Conservation (phyloP, 2,797 vertebrate genomes). For the Leptatherina wallacei region DNA sequence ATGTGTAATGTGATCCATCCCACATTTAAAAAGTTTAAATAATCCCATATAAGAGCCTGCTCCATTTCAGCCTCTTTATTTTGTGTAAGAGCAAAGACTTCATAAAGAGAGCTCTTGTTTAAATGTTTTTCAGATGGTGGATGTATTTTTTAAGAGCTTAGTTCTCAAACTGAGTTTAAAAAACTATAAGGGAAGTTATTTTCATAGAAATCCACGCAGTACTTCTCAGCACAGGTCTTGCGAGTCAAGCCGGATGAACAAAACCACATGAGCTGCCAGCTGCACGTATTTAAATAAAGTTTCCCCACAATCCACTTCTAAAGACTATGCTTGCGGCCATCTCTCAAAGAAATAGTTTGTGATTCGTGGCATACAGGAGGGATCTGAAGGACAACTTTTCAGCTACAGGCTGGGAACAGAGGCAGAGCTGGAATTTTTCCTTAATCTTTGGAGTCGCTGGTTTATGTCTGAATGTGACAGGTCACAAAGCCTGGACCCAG, state of each 20-base stretch:
- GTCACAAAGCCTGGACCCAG: slow-evolving; percentile 47
- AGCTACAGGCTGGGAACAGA: slow-evolving; percentile 34
- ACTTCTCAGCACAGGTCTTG: slow-evolving; percentile 50
- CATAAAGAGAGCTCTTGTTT: slow-evolving; percentile 32
- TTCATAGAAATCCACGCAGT: slow-evolving; percentile 72
- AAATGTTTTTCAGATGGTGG: slow-evolving; percentile 66
- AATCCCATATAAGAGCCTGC: slow-evolving; percentile 24
- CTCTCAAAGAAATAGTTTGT: slow-evolving; percentile 61
- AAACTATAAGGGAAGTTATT: slow-evolving; percentile 56
- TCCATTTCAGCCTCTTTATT: slow-evolving; percentile 44
- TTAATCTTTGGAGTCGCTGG: slow-evolving; percentile 62
- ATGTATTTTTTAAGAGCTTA: slow-evolving; percentile 61
- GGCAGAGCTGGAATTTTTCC: slow-evolving; percentile 35
- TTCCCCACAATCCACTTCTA: slow-evolving; percentile 74
- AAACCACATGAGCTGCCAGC: slow-evolving; percentile 82
- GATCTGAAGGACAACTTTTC: slow-evolving; percentile 65
- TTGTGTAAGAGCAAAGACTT: slow-evolving; percentile 43
- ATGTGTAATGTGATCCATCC: slow-evolving; percentile 15
- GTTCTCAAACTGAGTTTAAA: slow-evolving; percentile 46
- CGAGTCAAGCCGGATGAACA: slow-evolving; percentile 61
- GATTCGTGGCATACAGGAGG: slow-evolving; percentile 49
- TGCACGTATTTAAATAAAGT: slow-evolving; percentile 78
- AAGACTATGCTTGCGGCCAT: slow-evolving; percentile 69
- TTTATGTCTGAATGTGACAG: slow-evolving; percentile 68
- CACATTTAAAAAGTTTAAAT: slow-evolving; percentile 22